Percentiles rank a stretch among this genome's conserved stretches.
These are phyloP conservation scores for Pachypsylla venusta DNA, from an alignment of 1,140 invertebrate species.

Conservation along the genomic window DNA sequence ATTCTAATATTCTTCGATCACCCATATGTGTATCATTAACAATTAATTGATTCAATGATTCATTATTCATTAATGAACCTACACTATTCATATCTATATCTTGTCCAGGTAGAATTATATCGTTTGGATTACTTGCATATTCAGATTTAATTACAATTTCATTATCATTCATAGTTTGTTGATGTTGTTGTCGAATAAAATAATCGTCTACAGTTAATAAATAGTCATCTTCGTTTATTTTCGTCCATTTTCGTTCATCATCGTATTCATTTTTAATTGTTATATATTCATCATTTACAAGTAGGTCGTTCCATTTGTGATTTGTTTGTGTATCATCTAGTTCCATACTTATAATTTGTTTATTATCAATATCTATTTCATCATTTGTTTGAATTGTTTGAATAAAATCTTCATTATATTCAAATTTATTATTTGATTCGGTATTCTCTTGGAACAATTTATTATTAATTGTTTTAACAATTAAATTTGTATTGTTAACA, in stretches of 20 bases:
- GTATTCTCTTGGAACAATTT: background rate
- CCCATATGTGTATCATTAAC: too few species aligned
- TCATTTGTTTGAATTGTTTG: too few species aligned
- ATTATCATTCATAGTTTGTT: background rate
- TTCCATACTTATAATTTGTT: background rate
- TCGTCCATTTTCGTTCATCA: constrained; percentile 2
- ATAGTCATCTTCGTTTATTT: constrained; percentile 5
- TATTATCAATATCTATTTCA: background rate
- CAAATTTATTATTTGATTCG: background rate
- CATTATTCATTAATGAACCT: too few species aligned
- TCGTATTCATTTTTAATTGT: constrained; percentile 3
- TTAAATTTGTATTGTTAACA: constrained; percentile 7
- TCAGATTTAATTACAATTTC: background rate
- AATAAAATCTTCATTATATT: too few species aligned
- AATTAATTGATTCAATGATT: too few species aligned
- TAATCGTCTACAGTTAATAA: background rate
- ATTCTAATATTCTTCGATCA: too few species aligned
- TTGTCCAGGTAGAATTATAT: background rate
- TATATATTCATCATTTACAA: background rate
- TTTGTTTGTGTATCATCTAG: background rate
- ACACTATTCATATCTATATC: background rate
- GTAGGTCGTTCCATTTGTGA: background rate
- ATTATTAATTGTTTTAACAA: background rate
- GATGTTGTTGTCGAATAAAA: background rate
- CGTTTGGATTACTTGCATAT: background rate